Percentiles rank a stretch among this genome's conserved stretches.
phyloP scores from a whole-genome alignment of 1,140 invertebrate species.

The Apolygus lucorum region DNA sequence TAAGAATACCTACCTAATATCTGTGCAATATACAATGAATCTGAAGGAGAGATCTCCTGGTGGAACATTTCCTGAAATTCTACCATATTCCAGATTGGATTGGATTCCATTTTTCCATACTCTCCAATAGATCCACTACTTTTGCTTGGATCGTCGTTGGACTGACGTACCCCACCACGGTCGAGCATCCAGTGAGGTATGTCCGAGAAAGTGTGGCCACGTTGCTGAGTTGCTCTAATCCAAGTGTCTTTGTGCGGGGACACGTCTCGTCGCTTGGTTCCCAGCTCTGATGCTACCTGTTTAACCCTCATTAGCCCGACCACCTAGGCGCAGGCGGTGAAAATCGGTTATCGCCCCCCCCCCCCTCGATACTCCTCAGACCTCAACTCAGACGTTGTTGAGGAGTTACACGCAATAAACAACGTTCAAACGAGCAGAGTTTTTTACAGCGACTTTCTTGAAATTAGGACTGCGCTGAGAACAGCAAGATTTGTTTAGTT shows the following conservation, averaged over 20 bases:
- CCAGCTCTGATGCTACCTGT: not conserved
- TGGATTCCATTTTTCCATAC: too few species aligned
- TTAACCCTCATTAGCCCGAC: not conserved
- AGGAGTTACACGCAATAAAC: not conserved
- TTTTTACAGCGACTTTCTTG: not conserved
- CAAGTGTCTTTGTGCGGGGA: not conserved
- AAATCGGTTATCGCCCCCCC: not conserved
- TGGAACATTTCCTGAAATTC: too few species aligned
- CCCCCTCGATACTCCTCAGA: too few species aligned
- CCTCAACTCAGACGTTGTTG: not conserved
- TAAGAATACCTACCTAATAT: too few species aligned
- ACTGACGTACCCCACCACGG: too few species aligned
- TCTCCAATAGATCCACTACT: too few species aligned
- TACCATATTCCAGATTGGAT: too few species aligned
- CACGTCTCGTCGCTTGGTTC: not conserved
- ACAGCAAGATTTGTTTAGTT: not conserved
- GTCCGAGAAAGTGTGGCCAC: not conserved
- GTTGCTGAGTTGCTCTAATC: not conserved
- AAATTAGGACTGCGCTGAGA: not conserved
- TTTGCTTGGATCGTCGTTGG: too few species aligned
- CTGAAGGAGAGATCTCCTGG: too few species aligned
- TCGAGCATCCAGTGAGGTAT: too few species aligned
- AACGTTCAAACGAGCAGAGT: not conserved
- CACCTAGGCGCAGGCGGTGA: not conserved
- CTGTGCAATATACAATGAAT: too few species aligned